These are phyloP conservation scores for Pyrocoelia pectoralis DNA, from an alignment of 2,888 invertebrate genomes.

Conservation along the genomic window DNA sequence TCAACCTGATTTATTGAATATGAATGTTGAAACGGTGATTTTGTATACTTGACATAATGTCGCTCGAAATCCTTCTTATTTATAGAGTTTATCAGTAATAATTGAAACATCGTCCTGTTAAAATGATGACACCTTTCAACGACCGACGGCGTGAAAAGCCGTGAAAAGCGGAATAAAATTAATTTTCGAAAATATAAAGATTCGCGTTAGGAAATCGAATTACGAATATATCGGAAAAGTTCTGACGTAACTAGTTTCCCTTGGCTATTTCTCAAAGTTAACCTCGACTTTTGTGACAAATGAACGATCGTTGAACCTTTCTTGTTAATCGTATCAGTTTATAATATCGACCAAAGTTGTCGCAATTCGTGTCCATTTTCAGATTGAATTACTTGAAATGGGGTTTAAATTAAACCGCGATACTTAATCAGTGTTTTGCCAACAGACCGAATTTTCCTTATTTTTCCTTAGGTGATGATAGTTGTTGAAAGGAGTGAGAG, in stretches of 20 bases:
- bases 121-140: no score
- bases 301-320: slow-evolving; percentile 27
- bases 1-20: neutral
- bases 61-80: no score
- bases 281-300: slow-evolving; percentile 20
- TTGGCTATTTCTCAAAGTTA: slow-evolving; percentile 20
- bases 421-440: slow-evolving; percentile 9
- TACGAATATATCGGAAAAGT: neutral
- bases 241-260: neutral
- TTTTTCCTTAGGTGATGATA: no score
- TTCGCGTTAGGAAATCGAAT: neutral
- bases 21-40: no score
- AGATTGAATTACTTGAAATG: slow-evolving; percentile 8
- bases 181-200: neutral
- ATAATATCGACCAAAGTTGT: slow-evolving; percentile 19
- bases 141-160: no score
- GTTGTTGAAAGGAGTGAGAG: no score
- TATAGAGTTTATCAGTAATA: no score
- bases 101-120: no score
- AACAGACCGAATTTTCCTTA: neutral
- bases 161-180: no score
- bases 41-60: no score
- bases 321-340: slow-evolving; percentile 24
- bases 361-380: slow-evolving; percentile 23
- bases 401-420: slow-evolving; percentile 2